Evolutionary conservation across 2,888 invertebrate genomes (phyloP).

Genomic region (Penaeus monodon): DNA sequence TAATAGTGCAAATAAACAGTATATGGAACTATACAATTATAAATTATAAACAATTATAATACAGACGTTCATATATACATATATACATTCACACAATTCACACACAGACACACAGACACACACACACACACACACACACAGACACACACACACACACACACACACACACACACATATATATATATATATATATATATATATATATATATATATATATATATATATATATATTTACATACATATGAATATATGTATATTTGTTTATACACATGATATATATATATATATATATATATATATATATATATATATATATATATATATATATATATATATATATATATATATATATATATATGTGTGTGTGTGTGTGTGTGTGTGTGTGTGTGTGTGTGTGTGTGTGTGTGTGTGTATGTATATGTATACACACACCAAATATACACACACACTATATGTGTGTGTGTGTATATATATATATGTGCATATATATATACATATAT

Average conservation of each 20-base stretch:
- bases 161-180: neutral
- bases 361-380: too few species aligned
- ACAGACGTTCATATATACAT: slow-evolving; percentile 32
- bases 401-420: too few species aligned
- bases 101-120: too few species aligned
- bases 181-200: neutral
- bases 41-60: too few species aligned
- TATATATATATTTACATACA: slow-evolving; percentile 10
- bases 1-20: too few species aligned
- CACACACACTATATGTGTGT: too few species aligned
- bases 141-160: neutral
- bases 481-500: too few species aligned
- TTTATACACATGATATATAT: neutral
- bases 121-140: too few species aligned
- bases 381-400: too few species aligned
- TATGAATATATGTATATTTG: neutral
- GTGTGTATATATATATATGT: too few species aligned
- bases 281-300: slow-evolving; percentile 33
- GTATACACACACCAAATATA: too few species aligned
- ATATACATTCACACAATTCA: neutral
- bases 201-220: neutral
- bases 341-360: too few species aligned
- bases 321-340: neutral
- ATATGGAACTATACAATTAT: neutral
- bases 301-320: slow-evolving; percentile 27